Percentiles rank a stretch among this genome's conserved stretches.
Evolutionary conservation across 2,113 vertebrate genomes (phyloP).

Genomic region (Megaleporinus macrocephalus): DNA sequence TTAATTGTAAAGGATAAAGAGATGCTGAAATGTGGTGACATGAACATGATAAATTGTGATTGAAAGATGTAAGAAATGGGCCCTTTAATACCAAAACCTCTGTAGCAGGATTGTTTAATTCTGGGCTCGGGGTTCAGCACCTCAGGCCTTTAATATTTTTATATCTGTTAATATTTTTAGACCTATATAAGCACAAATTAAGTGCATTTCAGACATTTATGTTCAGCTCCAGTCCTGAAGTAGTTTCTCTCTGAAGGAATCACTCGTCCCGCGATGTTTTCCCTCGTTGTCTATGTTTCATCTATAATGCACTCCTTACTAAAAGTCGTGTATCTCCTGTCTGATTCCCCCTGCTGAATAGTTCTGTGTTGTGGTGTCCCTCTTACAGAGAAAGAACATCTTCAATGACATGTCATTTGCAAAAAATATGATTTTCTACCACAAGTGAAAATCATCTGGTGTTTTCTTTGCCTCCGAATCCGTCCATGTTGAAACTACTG

Average conservation of each 20-base stretch:
- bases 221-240: background rate
- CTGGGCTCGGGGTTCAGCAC: background rate
- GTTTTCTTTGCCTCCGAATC: constrained; percentile 5
- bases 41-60: too few species aligned
- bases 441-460: constrained; percentile 32
- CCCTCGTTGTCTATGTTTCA: background rate
- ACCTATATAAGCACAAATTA: too few species aligned
- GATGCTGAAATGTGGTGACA: too few species aligned
- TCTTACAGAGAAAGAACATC: constrained; percentile 5
- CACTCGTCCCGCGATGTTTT: too few species aligned
- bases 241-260: background rate
- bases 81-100: background rate
- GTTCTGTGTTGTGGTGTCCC: constrained; percentile 50
- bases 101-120: background rate
- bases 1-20: too few species aligned
- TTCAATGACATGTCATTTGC: background rate
- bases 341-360: constrained; percentile 45
- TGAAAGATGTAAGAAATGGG: too few species aligned
- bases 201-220: too few species aligned
- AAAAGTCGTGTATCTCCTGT: too few species aligned
- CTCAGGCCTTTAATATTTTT: background rate
- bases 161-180: background rate
- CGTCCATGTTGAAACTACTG: constrained; percentile 1
- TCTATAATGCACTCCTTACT: too few species aligned
- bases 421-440: constrained; percentile 22